These are phyloP conservation scores for Neosalanx taihuensis DNA, from an alignment of 2,797 vertebrate species.

Conservation along the genomic window DNA sequence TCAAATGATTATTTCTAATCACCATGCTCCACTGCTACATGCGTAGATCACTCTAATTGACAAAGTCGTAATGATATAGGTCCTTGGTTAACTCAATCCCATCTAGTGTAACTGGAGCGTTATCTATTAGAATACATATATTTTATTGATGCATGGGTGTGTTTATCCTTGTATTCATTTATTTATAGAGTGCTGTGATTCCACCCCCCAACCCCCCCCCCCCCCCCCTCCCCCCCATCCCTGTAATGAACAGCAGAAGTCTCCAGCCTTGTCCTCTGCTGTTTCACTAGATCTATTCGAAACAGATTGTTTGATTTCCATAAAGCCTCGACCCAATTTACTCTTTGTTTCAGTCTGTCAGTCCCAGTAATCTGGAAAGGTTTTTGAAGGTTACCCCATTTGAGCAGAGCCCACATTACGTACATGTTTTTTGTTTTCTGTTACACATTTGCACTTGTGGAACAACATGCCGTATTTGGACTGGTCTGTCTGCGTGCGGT, in stretches of 20 bases:
- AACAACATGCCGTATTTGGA: constrained; percentile 46
- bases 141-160: constrained; percentile 73
- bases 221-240: constrained; percentile 55
- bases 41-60: constrained; percentile 54
- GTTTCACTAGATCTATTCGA: constrained; percentile 42
- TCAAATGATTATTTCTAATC: constrained; percentile 45
- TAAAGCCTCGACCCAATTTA: constrained; percentile 54
- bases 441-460: constrained; percentile 58
- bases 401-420: constrained; percentile 66
- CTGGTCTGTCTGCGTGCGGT: constrained; percentile 46
- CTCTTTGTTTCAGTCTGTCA: constrained; percentile 67
- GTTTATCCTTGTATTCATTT: constrained; percentile 73
- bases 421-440: constrained; percentile 55
- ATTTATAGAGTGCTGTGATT: constrained; percentile 72
- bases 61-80: constrained; percentile 59
- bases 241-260: constrained; percentile 76
- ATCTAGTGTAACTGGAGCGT: constrained; percentile 72
- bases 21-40: constrained; percentile 43
- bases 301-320: constrained; percentile 63
- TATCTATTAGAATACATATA: constrained; percentile 75
- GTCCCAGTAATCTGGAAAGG: constrained; percentile 66
- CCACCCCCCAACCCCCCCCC: constrained; percentile 60
- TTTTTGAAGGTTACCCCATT: constrained; percentile 64
- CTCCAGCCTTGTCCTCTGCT: constrained; percentile 71
- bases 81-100: constrained; percentile 64